Percentiles rank a stretch among this genome's conserved stretches.
These are phyloP conservation scores for Palythoa heliodiscus DNA, from an alignment of 92 coral and sea anemone genomes.

Conservation along the genomic window DNA sequence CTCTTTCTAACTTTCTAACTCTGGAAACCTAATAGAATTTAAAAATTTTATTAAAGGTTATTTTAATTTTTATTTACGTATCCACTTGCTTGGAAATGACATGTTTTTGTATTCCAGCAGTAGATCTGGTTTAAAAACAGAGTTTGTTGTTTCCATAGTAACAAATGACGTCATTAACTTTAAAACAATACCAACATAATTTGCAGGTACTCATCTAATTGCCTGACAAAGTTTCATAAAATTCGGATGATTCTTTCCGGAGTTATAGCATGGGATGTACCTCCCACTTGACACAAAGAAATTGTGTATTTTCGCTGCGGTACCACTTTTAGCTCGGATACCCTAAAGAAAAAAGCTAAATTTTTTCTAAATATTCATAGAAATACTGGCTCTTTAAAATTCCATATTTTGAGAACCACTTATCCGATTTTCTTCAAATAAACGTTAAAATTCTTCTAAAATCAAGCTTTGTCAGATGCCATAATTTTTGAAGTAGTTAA, in stretches of 20 bases:
- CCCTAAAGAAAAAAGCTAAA: not conserved
- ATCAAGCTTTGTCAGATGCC: not conserved
- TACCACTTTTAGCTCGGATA: conserved; percentile 6
- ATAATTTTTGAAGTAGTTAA: not conserved
- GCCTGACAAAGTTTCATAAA: conserved; percentile 1
- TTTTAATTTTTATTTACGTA: not conserved
- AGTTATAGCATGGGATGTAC: not conserved
- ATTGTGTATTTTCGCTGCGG: conserved; percentile 4
- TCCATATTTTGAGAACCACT: conserved; percentile 13
- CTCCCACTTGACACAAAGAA: conserved; percentile 11
- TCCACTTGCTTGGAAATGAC: not conserved
- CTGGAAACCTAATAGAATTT: not conserved
- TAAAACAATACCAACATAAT: not conserved
- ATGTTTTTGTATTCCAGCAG: not conserved
- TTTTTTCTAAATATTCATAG: not conserved
- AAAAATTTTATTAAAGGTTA: not conserved
- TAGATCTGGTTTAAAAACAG: not conserved
- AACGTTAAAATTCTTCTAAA: conserved; percentile 1
- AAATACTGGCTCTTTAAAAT: conserved; percentile 3
- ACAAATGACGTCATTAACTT: conserved; percentile 1
- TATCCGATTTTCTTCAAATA: conserved; percentile 6
- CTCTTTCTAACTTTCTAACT: not conserved
- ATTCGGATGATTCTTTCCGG: not conserved
- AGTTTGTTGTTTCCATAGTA: not conserved
- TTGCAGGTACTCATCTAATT: not conserved